Percentiles rank a stretch among this genome's conserved stretches.
These are phyloP conservation scores for Leptoteleia sp. DNA, from an alignment of 1,140 invertebrate species.

Conservation along the genomic window DNA sequence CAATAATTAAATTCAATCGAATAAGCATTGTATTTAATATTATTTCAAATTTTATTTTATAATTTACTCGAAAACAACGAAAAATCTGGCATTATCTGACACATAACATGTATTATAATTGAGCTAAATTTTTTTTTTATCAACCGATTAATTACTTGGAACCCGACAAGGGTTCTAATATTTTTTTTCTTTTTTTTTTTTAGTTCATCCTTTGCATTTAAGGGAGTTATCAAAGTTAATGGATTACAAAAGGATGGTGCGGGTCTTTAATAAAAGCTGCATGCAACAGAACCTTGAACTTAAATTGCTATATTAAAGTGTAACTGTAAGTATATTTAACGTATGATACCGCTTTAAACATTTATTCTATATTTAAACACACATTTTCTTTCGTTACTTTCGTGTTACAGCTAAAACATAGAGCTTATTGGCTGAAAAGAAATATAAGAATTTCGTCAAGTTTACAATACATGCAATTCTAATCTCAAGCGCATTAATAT, in stretches of 20 bases:
- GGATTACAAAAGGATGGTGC: background rate
- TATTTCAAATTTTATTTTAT: too few species aligned
- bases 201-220: too few species aligned
- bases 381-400: background rate
- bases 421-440: conserved; percentile 9
- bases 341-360: background rate
- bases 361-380: conserved; percentile 20
- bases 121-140: too few species aligned
- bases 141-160: too few species aligned
- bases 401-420: background rate
- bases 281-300: background rate
- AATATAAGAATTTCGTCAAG: background rate
- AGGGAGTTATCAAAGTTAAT: background rate
- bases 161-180: too few species aligned
- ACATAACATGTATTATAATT: too few species aligned
- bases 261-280: background rate
- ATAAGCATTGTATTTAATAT: too few species aligned
- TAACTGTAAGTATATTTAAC: conserved; percentile 9
- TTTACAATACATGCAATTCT: background rate
- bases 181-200: too few species aligned
- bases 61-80: too few species aligned
- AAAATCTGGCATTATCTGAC: too few species aligned
- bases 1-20: too few species aligned
- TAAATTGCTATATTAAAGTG: background rate
- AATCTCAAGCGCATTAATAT: too few species aligned